A percentile compares a stretch with the other conserved stretches of the same genome.
These are phyloP conservation scores for Caenorhabditis drosophilae DNA, from an alignment of 2,888 invertebrate genomes.

Conservation along the genomic window DNA sequence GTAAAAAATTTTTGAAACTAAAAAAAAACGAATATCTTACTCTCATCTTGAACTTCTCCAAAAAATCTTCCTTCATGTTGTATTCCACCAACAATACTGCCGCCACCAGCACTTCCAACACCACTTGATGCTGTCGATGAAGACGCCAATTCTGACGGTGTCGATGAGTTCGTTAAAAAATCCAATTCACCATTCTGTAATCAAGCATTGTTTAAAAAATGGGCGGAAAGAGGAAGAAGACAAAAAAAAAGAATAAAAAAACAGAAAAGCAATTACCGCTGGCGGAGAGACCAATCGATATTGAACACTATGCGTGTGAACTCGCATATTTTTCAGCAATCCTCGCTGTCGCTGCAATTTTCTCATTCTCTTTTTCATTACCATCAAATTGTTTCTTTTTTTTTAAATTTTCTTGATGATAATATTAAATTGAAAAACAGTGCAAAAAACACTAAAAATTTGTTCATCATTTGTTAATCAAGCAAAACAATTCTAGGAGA, in stretches of 20 bases:
- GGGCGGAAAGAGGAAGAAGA: neutral
- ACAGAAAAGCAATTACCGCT: neutral
- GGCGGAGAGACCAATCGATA: conserved; percentile 79
- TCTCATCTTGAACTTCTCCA: too few relatives aligned
- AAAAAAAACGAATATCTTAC: neutral
- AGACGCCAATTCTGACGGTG: too few relatives aligned
- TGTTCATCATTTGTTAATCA: too few relatives aligned
- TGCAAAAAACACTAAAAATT: too few relatives aligned
- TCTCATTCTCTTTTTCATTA: too few relatives aligned
- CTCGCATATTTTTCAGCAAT: conserved; percentile 81
- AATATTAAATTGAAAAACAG: neutral
- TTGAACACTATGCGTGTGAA: conserved; percentile 89
- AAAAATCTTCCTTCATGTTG: too few relatives aligned
- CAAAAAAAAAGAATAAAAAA: neutral
- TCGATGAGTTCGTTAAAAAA: neutral
- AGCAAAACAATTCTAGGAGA: too few relatives aligned
- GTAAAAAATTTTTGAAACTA: neutral
- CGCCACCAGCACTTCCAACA: too few relatives aligned
- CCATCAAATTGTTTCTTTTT: too few relatives aligned
- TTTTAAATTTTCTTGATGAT: neutral
- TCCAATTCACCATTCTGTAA: neutral
- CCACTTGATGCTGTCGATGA: too few relatives aligned
- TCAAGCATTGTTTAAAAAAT: neutral
- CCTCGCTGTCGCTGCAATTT: conserved; percentile 71
- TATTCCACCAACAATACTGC: too few relatives aligned